Base-by-base conservation (phyloP, 2,113 vertebrate genomes). In the Paramisgurnus dabryanus region DNA sequence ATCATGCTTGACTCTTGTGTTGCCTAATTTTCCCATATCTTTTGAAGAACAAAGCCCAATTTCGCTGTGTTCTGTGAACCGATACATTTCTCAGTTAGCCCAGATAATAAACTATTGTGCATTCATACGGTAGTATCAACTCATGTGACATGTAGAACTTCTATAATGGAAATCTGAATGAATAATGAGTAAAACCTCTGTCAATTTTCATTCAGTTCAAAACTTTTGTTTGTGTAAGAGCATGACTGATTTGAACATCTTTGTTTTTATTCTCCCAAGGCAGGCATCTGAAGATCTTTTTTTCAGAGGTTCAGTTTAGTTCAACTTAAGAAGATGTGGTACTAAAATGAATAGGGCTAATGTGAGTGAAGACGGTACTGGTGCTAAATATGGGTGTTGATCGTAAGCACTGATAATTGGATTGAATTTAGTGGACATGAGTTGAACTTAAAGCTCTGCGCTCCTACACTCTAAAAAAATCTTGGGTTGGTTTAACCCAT, bases 341-440 rank as follows among this genome's bases (percentile, higher is more conserved):
- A 66, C 10, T 1, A 60, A 7, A 70, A 71, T 11, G 10, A 55
- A 61, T 15, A 5, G 34, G 45, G 7, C 18, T 22, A 61, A 61
- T 45, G 71, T 61, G 57, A 45, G 71, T 61, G 5, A 74, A 74
- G 71, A 61, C 71, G 27, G 41, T 27, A 6, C 41, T 65, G 71
- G 7, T 22, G 61, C 73, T 65, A 53, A 65, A n/a, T 65, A 65
- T 65, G 61, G 45, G 7, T 49, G 45, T 57, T 6, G 43, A 39
- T 39, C 49, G 43, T 67, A 57, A 80, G 50, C 43, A 63, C 67
- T 39, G 7, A 47, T 85, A 83, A 85, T 79, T 70, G 79, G 79
- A 81, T 83, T 79, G 67, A 60, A 66, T 39, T 83, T 66, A 64
- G 74, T 43, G 61, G 57, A 74, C 67, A 79, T 77, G 67, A 80